A percentile compares a stretch with the other conserved stretches of the same genome.
These are phyloP conservation scores for Cichladusa arquata DNA, from an alignment of 2,113 vertebrate genomes.

Conservation along the genomic window DNA sequence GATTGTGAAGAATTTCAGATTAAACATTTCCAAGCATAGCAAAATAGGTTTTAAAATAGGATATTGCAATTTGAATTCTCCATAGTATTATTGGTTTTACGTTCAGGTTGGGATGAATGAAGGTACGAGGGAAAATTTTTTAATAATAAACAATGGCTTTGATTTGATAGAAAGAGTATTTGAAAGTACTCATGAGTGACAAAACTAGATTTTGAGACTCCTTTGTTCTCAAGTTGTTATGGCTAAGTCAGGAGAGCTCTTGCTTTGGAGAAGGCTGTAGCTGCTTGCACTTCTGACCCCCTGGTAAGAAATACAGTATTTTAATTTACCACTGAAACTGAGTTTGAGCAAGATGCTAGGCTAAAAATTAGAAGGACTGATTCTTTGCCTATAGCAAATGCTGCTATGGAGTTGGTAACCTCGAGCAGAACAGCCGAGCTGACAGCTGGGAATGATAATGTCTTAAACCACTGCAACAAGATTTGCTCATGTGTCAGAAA, in stretches of 20 bases:
- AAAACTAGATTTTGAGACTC: background rate
- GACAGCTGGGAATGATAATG: background rate
- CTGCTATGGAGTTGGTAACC: background rate
- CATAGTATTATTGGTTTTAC: background rate
- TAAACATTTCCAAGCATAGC: background rate
- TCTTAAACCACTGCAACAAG: conserved; percentile 5
- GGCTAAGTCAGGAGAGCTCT: background rate
- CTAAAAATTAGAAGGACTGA: background rate
- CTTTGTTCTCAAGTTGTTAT: background rate
- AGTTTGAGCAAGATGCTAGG: background rate
- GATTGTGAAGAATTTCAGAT: background rate
- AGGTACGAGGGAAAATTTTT: background rate
- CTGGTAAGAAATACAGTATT: background rate
- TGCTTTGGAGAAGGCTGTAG: background rate
- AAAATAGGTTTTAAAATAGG: background rate
- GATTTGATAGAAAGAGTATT: background rate
- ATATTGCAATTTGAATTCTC: background rate
- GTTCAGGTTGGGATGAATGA: background rate
- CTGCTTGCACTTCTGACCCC: background rate
- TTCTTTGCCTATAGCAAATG: background rate
- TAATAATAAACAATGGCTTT: background rate
- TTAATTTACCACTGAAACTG: background rate
- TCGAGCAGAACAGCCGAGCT: background rate
- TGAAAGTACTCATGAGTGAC: background rate
- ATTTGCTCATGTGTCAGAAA: background rate